Evolutionary conservation across 2,797 vertebrate species (phyloP), one percentile per base, ranked within the genome.

Genomic region (Dicrostonyx torquatus): DNA sequence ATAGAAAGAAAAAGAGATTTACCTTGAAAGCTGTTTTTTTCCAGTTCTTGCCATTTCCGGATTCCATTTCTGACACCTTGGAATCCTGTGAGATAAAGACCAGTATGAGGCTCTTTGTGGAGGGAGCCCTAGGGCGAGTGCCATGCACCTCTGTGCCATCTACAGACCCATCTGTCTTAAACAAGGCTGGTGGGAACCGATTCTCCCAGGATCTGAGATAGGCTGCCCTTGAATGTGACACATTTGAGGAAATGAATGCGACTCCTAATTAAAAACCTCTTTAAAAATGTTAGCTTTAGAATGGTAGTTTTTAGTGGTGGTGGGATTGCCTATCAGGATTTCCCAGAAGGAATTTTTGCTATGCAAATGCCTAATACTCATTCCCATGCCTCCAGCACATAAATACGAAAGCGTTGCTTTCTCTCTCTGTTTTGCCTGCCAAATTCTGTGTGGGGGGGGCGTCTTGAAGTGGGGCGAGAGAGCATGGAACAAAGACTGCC

Each of bases 61-160:
- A 98, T 98, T 76, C 97, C 97, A 0, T 98, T 98, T 75, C 94
- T 96, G 3, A 98, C 48, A 0, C 92, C 95, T 43, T 95, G 92
- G 40, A 92, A 55, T 76, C 97, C 98, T 98, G 29, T 45, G 90
- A 95, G 96, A 55, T 53, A 87, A 95, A 95, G 75, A 83, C 0
- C 45, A 85, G 93, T 0, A 0, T 70, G 95, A 97, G 72, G 13
- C 4, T 76, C 50, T 86, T 50, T 77, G 78, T 0, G 12, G 70
- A 9, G 24, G 6, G 45, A 85, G 14, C 55, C 22, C 14, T 53
- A 78, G 89, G 37, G 43, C 48, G 9, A 48, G 70, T 13, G 12
- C 2, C 24, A 31, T 0, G 22, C 3, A 10, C 11, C 31, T 45
- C 86, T 6, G 7, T 17, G 2, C 10, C 18, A 20, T 7, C 2